A percentile compares a stretch with the other conserved stretches of the same genome.
Evolutionary conservation across 2,888 invertebrate species (phyloP).

Genomic region (Limnephilus marmoratus): DNA sequence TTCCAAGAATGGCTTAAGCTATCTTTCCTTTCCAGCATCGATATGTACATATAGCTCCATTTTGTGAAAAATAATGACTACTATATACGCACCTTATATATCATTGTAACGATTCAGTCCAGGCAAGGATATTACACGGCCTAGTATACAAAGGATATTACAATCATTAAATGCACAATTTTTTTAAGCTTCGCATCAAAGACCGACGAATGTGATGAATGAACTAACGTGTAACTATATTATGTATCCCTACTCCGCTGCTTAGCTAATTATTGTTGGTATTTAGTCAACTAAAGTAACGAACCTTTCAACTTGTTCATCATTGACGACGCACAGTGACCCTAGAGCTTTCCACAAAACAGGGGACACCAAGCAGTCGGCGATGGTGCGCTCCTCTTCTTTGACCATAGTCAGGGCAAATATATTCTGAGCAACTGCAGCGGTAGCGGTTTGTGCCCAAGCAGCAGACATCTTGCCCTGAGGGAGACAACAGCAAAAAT

Average conservation of each 20-base stretch:
- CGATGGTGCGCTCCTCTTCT: slow-evolving; percentile 85
- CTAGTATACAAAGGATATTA: too few relatives aligned
- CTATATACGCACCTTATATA: too few relatives aligned
- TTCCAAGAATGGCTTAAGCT: too few relatives aligned
- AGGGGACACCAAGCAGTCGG: slow-evolving; percentile 88
- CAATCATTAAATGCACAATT: too few relatives aligned
- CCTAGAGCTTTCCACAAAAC: slow-evolving; percentile 95
- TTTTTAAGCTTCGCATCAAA: too few relatives aligned
- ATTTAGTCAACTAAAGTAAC: neutral
- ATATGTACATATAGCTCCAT: too few relatives aligned
- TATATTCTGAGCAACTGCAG: slow-evolving; percentile 92
- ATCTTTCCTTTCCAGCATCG: too few relatives aligned
- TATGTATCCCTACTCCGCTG: neutral
- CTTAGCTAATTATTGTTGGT: neutral
- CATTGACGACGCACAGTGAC: slow-evolving; percentile 94
- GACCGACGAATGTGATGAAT: neutral
- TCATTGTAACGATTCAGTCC: too few relatives aligned
- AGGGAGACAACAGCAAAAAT: slow-evolving; percentile 36
- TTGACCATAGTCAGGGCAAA: slow-evolving; percentile 88
- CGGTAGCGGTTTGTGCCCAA: slow-evolving; percentile 93
- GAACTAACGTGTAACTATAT: neutral
- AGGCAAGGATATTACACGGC: too few relatives aligned
- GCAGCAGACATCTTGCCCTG: slow-evolving; percentile 90
- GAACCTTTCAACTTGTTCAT: slow-evolving; percentile 88
- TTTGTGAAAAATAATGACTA: too few relatives aligned